These are phyloP conservation scores for Hyperopisus bebe DNA, from an alignment of 2,113 vertebrate genomes.

Conservation along the genomic window DNA sequence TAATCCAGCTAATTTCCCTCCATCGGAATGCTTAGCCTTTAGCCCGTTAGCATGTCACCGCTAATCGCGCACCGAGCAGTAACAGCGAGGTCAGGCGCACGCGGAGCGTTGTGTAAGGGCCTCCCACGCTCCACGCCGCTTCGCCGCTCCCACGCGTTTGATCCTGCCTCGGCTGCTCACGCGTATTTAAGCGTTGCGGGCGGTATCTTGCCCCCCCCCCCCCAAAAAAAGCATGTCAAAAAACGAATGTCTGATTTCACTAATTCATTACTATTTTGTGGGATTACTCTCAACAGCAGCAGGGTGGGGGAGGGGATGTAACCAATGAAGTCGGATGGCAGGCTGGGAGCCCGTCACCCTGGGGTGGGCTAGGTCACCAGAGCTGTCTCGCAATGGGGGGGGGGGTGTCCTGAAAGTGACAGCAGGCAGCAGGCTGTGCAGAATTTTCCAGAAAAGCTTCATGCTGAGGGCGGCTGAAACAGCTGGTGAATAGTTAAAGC, in stretches of 20 bases:
- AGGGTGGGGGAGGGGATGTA: not conserved
- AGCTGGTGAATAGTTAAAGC: not conserved
- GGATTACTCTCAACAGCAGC: constrained; percentile 18
- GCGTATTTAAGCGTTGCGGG: not conserved
- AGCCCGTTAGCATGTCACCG: not conserved
- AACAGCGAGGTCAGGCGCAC: not conserved
- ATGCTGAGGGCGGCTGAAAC: not conserved
- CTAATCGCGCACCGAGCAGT: not conserved
- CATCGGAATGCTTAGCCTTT: not conserved
- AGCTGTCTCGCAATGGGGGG: not conserved
- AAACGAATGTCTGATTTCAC: constrained; percentile 20
- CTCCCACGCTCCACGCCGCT: not conserved
- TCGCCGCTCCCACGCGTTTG: not conserved
- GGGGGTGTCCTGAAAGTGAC: not conserved
- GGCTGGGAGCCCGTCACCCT: not conserved
- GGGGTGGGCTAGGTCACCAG: not conserved
- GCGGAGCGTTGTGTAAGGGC: not conserved
- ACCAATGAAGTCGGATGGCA: no score
- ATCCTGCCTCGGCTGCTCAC: not conserved
- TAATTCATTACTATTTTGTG: constrained; percentile 24
- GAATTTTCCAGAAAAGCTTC: not conserved
- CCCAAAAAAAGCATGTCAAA: constrained; percentile 12
- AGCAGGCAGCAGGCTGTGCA: not conserved
- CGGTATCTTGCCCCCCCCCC: not conserved
- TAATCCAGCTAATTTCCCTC: not conserved